phyloP scores from a whole-genome alignment of 2,888 invertebrate species.

The Lottia gigantea region DNA sequence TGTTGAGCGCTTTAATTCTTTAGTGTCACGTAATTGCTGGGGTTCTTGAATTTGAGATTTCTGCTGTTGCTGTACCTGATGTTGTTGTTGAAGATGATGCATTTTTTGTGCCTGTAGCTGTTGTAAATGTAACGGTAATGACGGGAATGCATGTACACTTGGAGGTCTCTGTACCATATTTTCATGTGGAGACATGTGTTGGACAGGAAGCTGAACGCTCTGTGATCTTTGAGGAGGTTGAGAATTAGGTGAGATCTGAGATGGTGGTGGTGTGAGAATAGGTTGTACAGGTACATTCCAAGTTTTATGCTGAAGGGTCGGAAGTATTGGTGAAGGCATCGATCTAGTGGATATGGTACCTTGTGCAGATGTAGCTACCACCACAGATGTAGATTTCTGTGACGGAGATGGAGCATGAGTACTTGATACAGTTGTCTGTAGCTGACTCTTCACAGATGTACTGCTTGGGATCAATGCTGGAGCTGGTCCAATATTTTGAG shows the following conservation, averaged over 20 bases:
- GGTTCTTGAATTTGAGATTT: slow-evolving; percentile 19
- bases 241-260: slow-evolving; percentile 19
- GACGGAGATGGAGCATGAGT: background rate
- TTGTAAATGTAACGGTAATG: slow-evolving; percentile 26
- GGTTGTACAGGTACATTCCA: slow-evolving; percentile 1
- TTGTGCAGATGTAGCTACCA: background rate
- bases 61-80: slow-evolving; percentile 7
- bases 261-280: background rate
- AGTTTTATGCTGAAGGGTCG: background rate
- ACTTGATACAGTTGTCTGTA: background rate
- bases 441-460: background rate
- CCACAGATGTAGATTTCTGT: background rate
- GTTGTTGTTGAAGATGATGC: slow-evolving; percentile 30
- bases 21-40: slow-evolving; percentile 1
- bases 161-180: slow-evolving; percentile 11
- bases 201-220: slow-evolving; percentile 23
- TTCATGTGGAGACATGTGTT: background rate
- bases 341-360: background rate
- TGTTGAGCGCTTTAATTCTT: background rate
- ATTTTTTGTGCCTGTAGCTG: slow-evolving; percentile 23
- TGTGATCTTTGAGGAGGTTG: slow-evolving; percentile 24
- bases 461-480: background rate
- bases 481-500: background rate
- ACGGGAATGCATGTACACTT: slow-evolving; percentile 11
- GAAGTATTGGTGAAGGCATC: background rate